Conservation (phyloP, 2,797 vertebrate genomes). For the Diceros bicornis region DNA sequence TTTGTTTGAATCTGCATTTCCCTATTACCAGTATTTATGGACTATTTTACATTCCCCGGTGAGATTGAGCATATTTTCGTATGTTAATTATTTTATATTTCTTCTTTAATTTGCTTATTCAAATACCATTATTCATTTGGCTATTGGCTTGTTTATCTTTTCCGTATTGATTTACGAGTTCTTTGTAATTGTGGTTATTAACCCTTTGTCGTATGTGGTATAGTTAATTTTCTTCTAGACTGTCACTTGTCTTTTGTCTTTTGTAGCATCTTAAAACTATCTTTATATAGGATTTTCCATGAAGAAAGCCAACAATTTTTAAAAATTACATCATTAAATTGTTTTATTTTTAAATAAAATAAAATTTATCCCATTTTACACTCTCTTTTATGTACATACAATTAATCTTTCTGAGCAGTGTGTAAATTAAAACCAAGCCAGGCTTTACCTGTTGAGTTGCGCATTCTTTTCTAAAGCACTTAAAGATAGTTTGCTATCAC, state of each 20-base stretch:
- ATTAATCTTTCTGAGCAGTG: neutral
- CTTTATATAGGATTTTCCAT: slow-evolving; percentile 41
- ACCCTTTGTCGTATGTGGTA: neutral
- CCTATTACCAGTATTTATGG: neutral
- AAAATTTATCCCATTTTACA: neutral
- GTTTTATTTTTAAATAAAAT: slow-evolving; percentile 45
- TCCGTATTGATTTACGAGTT: neutral
- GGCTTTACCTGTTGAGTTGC: neutral
- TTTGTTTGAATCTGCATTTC: slow-evolving; percentile 37
- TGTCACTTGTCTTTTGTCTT: neutral
- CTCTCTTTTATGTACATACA: neutral
- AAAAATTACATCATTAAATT: neutral
- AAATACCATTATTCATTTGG: slow-evolving; percentile 54
- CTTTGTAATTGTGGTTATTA: neutral
- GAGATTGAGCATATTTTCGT: slow-evolving; percentile 19
- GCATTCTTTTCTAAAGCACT: slow-evolving; percentile 36
- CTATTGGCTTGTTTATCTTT: slow-evolving; percentile 27
- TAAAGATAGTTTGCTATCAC: slow-evolving; percentile 31
- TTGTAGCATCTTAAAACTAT: slow-evolving; percentile 29
- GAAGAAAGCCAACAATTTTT: slow-evolving; percentile 12
- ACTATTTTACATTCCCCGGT: neutral
- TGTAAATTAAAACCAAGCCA: neutral
- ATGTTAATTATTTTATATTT: slow-evolving; percentile 57
- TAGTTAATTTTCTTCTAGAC: neutral
- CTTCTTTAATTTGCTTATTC: slow-evolving; percentile 62